These are phyloP conservation scores for Tupaia chinensis DNA, from an alignment of 2,113 vertebrate species.

Conservation along the genomic window DNA sequence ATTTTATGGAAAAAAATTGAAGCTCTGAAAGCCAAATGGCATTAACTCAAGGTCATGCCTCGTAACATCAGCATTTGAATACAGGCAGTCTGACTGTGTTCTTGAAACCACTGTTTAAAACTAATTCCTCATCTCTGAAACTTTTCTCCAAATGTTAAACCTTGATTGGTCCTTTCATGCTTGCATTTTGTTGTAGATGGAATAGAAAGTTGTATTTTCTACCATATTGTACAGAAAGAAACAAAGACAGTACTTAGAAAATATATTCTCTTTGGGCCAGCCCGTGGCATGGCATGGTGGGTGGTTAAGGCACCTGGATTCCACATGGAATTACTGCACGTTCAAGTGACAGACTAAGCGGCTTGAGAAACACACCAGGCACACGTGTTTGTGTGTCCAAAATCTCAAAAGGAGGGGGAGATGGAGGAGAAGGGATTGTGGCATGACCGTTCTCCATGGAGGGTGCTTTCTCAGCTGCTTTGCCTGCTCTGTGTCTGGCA, in stretches of 20 bases:
- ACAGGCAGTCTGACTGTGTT: neutral
- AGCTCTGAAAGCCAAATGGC: neutral
- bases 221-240: neutral
- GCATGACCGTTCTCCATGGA: too few species aligned
- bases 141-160: neutral
- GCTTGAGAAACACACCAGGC: too few species aligned
- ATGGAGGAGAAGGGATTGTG: too few species aligned
- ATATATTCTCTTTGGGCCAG: neutral
- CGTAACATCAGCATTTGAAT: neutral
- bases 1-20: neutral
- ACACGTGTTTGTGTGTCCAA: too few species aligned
- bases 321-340: too few species aligned
- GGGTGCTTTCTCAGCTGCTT: too few species aligned
- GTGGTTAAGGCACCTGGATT: too few species aligned
- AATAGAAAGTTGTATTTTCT: neutral
- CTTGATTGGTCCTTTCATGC: neutral
- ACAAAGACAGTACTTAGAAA: neutral
- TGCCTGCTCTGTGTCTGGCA: too few species aligned
- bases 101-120: neutral
- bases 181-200: neutral
- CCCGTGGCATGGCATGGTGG: too few species aligned
- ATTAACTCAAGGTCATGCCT: neutral
- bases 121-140: neutral
- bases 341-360: too few species aligned
- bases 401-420: too few species aligned